phyloP scores from a whole-genome alignment of 1,140 invertebrate species.

The Eumeta japonica region DNA sequence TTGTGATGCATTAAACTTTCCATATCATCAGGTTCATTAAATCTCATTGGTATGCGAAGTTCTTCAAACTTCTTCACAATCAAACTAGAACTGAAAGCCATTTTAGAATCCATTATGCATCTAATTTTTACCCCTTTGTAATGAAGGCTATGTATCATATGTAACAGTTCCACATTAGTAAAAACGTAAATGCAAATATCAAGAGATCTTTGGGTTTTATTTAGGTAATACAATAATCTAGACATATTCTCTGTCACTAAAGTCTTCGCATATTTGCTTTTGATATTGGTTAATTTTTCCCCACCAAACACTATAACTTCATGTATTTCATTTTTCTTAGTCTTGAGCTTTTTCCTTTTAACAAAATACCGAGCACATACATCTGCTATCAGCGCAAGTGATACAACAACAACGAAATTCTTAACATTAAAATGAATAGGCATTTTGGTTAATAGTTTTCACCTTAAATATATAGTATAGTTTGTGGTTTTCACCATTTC shows the following conservation, averaged over 20 bases:
- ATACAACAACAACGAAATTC: slow-evolving; percentile 18
- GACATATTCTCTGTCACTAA: slow-evolving; percentile 31
- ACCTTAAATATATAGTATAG: no score
- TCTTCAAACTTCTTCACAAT: slow-evolving; percentile 27
- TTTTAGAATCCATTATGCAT: slow-evolving; percentile 42
- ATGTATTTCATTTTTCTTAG: slow-evolving; percentile 25
- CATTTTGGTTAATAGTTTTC: no score
- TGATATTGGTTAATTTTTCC: no score
- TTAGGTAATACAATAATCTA: slow-evolving; percentile 31
- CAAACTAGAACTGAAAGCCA: slow-evolving; percentile 38
- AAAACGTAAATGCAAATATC: slow-evolving; percentile 47
- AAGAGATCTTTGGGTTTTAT: slow-evolving; percentile 22
- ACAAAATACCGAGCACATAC: slow-evolving; percentile 19
- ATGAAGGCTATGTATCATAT: slow-evolving; percentile 28
- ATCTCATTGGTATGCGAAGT: slow-evolving; percentile 35
- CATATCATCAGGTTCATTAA: slow-evolving; percentile 48
- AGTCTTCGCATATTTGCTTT: slow-evolving; percentile 35
- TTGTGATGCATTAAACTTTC: slow-evolving; percentile 47
- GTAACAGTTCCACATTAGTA: slow-evolving; percentile 34
- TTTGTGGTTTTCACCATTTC: no score
- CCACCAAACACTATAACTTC: slow-evolving; percentile 45
- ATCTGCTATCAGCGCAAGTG: slow-evolving; percentile 25
- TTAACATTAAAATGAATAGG: no score
- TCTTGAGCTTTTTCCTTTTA: slow-evolving; percentile 20
- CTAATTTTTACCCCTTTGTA: slow-evolving; percentile 35